These are phyloP conservation scores for Rhagologus leucostigma DNA, from an alignment of 2,113 vertebrate genomes.

Conservation along the genomic window DNA sequence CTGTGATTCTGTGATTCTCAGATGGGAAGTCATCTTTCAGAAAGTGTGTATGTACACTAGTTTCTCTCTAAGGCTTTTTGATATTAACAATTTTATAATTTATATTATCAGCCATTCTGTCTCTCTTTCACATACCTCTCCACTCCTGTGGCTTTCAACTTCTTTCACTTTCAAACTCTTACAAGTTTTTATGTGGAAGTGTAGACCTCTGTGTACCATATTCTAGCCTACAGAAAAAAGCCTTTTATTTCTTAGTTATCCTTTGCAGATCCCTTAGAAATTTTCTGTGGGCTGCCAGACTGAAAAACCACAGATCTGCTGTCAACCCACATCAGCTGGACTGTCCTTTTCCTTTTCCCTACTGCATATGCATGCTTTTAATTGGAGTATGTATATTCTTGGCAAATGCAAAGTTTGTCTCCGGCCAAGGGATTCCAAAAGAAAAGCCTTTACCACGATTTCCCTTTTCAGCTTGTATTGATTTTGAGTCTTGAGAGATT, in stretches of 20 bases:
- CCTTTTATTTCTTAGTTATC: neutral
- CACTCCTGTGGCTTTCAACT: neutral
- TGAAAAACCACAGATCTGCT: neutral
- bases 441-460: neutral
- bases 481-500: slow-evolving; percentile 16
- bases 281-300: neutral
- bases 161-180: neutral
- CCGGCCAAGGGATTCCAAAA: neutral
- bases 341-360: neutral
- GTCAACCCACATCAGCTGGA: neutral
- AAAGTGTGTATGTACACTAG: neutral
- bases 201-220: neutral
- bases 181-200: neutral
- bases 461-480: neutral
- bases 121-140: neutral
- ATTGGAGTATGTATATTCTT: neutral
- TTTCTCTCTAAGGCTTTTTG: neutral
- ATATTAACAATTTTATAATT: neutral
- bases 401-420: neutral
- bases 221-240: neutral
- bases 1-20: neutral
- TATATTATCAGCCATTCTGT: neutral
- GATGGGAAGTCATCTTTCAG: neutral
- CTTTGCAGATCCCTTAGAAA: neutral
- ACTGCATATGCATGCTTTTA: neutral